Conservation (phyloP, 2,113 vertebrate species). For the Coptodon bakossiorum region DNA sequence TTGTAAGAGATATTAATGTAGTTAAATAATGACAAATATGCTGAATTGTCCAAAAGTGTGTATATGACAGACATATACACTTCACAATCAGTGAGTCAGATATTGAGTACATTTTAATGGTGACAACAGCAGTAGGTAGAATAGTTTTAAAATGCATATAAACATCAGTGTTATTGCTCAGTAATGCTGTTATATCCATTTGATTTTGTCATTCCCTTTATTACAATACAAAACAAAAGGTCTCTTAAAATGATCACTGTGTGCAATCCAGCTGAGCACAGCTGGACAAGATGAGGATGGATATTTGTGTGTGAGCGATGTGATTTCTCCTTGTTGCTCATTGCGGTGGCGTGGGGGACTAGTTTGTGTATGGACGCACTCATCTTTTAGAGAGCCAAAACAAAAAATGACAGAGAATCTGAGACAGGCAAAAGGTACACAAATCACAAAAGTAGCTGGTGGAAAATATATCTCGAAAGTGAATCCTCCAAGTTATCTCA, state of each 20-base stretch:
- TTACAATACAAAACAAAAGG: background rate
- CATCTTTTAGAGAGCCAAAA: background rate
- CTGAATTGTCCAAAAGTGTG: rapidly evolving
- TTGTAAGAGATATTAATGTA: background rate
- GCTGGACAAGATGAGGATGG: background rate
- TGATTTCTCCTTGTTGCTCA: background rate
- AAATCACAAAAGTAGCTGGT: background rate
- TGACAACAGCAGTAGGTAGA: background rate
- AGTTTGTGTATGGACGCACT: background rate
- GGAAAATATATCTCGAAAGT: background rate
- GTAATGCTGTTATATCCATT: background rate
- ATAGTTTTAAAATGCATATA: background rate
- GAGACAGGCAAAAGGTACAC: background rate
- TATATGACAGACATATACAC: background rate
- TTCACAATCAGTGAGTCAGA: rapidly evolving
- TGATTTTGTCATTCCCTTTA: background rate
- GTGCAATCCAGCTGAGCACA: background rate
- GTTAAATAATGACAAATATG: background rate
- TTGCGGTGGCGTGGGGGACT: background rate
- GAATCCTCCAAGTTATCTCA: background rate
- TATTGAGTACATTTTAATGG: background rate
- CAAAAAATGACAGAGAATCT: background rate
- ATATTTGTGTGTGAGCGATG: background rate
- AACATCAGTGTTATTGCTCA: background rate
- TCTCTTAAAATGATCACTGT: background rate